phyloP scores from a whole-genome alignment of 2,888 invertebrate genomes.

The Limnephilus auricula region DNA sequence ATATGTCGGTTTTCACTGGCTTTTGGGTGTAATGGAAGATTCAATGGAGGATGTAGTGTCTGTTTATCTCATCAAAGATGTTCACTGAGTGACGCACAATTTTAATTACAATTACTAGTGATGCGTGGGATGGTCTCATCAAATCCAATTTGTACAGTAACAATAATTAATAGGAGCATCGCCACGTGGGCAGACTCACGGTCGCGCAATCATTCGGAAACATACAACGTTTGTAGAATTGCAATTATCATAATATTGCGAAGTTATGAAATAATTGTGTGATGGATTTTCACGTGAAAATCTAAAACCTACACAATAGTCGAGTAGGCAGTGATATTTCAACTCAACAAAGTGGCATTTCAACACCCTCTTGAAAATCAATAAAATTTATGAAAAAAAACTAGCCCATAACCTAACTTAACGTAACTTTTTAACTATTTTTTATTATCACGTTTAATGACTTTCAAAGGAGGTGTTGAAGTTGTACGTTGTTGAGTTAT shows the following conservation, averaged over 20 bases:
- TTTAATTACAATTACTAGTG: conserved; percentile 34
- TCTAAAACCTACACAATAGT: not conserved
- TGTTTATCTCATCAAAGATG: not conserved
- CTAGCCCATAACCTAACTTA: no score
- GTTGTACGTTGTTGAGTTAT: no score
- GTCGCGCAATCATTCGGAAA: not conserved
- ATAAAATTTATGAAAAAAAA: no score
- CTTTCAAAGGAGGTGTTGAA: no score
- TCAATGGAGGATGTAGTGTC: not conserved
- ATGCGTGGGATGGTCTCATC: conserved; percentile 33
- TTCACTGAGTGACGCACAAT: not conserved
- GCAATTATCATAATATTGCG: not conserved
- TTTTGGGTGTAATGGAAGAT: not conserved
- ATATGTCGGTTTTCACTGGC: not conserved
- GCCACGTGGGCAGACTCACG: conserved; percentile 19
- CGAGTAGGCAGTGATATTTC: not conserved
- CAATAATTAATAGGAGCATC: not conserved
- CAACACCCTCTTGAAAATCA: no score
- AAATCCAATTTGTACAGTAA: conserved; percentile 11
- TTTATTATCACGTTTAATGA: no score
- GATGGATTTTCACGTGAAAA: not conserved
- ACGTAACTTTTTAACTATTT: no score
- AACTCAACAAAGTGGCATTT: no score
- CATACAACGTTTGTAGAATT: not conserved
- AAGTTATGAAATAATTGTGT: not conserved